phyloP scores from a whole-genome alignment of 2,797 vertebrate genomes.

The Phataginus tricuspis region DNA sequence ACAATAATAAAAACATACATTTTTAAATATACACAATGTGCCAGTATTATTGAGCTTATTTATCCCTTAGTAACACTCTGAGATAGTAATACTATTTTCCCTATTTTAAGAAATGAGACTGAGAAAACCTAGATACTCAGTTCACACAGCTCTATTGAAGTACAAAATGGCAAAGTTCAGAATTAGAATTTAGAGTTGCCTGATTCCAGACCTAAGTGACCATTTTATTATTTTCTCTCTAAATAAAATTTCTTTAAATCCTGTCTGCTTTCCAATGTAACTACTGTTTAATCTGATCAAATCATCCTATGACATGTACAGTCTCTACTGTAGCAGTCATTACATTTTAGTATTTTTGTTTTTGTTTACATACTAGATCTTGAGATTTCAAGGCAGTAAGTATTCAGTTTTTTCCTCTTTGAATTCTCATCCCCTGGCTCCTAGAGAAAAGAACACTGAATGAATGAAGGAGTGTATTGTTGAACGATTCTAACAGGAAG shows the following conservation, averaged over 20 bases:
- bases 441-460: background rate
- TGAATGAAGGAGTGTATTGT: background rate
- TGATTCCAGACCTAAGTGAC: background rate
- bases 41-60: background rate
- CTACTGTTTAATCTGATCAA: background rate
- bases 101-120: background rate
- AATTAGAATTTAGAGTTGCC: background rate
- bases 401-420: background rate
- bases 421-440: background rate
- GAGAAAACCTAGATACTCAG: background rate
- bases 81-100: background rate
- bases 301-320: background rate
- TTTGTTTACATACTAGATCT: background rate
- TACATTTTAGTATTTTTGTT: background rate
- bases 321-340: background rate
- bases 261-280: background rate
- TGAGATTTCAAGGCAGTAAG: background rate
- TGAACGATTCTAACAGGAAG: background rate
- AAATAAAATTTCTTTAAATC: background rate
- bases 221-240: background rate
- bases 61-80: background rate
- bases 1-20: background rate
- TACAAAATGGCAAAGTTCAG: background rate
- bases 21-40: background rate
- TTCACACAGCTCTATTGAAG: background rate